Evolutionary conservation across 2,113 vertebrate genomes (phyloP).

Genomic region (Caranx melampygus): DNA sequence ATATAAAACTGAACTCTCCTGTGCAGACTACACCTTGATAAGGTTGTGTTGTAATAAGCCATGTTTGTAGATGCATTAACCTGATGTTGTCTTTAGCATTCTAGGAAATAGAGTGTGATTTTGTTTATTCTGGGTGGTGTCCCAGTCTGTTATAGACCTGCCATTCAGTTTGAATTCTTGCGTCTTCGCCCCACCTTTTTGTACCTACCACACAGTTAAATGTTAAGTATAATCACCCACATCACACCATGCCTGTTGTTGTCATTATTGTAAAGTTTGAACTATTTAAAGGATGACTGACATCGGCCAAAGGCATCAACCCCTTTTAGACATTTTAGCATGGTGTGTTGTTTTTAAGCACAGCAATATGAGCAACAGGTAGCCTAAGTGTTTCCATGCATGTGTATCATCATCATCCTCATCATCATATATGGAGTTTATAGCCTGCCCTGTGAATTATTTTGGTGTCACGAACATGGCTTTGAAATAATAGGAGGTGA

Average conservation of each 20-base stretch:
- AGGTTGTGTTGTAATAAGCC: background rate
- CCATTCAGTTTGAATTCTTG: constrained; percentile 9
- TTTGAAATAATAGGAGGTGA: background rate
- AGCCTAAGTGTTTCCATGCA: background rate
- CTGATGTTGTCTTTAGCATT: background rate
- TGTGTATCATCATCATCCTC: background rate
- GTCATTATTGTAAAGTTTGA: background rate
- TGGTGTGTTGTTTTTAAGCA: constrained; percentile 1
- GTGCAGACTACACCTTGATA: background rate
- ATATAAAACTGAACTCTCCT: background rate
- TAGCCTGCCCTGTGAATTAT: too few species aligned
- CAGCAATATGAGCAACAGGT: background rate
- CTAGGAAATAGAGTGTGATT: background rate
- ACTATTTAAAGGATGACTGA: background rate
- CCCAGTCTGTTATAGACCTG: constrained; percentile 22
- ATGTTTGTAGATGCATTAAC: background rate
- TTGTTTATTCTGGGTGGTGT: constrained; percentile 39
- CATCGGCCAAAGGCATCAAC: background rate
- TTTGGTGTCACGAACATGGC: background rate
- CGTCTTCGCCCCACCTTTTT: background rate
- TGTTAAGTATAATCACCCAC: background rate
- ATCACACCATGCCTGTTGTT: background rate
- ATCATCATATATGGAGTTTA: too few species aligned
- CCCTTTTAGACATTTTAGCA: background rate
- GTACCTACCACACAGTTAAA: background rate